Percentiles rank a stretch among this genome's conserved stretches.
Evolutionary conservation across 1,140 invertebrate species (phyloP).

Genomic region (Orchestia grillus): DNA sequence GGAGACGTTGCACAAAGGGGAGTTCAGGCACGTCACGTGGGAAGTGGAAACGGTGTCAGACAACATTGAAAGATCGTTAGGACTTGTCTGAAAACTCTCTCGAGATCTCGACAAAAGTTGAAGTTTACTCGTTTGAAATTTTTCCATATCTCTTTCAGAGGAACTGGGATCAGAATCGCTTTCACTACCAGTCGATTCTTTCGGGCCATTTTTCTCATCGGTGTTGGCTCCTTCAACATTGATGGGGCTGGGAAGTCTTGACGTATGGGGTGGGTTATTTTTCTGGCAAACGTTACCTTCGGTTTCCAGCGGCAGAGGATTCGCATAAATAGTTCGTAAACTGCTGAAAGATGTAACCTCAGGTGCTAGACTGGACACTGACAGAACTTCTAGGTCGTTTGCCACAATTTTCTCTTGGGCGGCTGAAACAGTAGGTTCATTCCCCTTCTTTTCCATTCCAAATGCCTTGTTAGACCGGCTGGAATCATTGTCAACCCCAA

Average conservation of each 20-base stretch:
- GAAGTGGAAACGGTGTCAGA: conserved; percentile 9
- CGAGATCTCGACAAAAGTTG: background rate
- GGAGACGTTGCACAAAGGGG: background rate
- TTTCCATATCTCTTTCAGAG: background rate
- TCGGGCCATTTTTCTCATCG: background rate
- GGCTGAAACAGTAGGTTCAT: conserved; percentile 17
- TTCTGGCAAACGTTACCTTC: background rate
- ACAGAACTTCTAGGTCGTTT: background rate
- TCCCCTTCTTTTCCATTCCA: conserved; percentile 5
- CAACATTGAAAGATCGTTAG: background rate
- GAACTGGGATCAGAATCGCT: background rate
- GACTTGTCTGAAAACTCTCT: background rate
- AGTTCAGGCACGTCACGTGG: background rate
- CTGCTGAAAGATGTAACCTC: background rate
- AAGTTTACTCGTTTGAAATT: background rate
- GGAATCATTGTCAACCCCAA: conserved; percentile 21
- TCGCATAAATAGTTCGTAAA: background rate
- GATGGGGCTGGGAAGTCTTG: background rate
- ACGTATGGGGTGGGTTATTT: background rate
- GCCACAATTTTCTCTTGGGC: background rate
- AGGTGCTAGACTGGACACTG: background rate
- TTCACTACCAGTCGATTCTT: background rate
- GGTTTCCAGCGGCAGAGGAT: background rate
- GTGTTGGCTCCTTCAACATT: background rate
- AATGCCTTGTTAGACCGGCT: conserved; percentile 5